Percentiles rank a stretch among this genome's conserved stretches.
phyloP scores from a whole-genome alignment of 2,797 vertebrate genomes.

The Spea hammondii region DNA sequence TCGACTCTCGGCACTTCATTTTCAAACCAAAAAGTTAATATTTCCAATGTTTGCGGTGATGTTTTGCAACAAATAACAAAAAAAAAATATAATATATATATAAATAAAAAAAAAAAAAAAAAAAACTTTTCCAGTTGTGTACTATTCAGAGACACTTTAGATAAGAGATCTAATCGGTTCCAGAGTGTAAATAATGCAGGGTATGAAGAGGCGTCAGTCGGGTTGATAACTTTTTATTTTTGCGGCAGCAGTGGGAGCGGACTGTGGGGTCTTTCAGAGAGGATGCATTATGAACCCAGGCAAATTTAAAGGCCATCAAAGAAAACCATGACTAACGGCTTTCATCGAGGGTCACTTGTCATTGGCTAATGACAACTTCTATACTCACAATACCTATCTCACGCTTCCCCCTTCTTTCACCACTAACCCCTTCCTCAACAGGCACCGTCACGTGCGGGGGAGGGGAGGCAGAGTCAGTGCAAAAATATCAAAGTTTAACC shows the following conservation, averaged over 20 bases:
- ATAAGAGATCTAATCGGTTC: too few species aligned
- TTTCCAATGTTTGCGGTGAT: too few species aligned
- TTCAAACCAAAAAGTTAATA: too few species aligned
- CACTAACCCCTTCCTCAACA: not conserved
- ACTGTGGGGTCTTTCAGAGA: slow-evolving; percentile 2
- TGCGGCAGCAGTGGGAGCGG: not conserved
- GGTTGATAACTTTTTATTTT: not conserved
- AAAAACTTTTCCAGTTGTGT: too few species aligned
- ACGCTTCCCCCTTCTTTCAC: slow-evolving; percentile 5
- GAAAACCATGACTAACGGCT: slow-evolving; percentile 11
- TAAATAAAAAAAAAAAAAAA: too few species aligned
- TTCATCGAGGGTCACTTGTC: slow-evolving; percentile 17
- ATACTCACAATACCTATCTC: slow-evolving; percentile 22
- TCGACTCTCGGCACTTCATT: too few species aligned
- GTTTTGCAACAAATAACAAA: too few species aligned
- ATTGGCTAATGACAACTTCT: slow-evolving; percentile 7
- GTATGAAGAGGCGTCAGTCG: not conserved
- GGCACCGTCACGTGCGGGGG: not conserved
- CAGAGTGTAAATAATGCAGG: not conserved
- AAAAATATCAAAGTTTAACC: not conserved
- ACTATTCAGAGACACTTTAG: too few species aligned
- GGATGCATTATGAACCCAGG: slow-evolving; percentile 8
- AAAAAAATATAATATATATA: too few species aligned
- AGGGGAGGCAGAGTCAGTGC: not conserved
- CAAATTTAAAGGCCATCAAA: slow-evolving; percentile 19